A percentile compares a stretch with the other conserved stretches of the same genome.
phyloP scores from a whole-genome alignment of 2,113 vertebrate species.

The Pelmatolapia mariae region DNA sequence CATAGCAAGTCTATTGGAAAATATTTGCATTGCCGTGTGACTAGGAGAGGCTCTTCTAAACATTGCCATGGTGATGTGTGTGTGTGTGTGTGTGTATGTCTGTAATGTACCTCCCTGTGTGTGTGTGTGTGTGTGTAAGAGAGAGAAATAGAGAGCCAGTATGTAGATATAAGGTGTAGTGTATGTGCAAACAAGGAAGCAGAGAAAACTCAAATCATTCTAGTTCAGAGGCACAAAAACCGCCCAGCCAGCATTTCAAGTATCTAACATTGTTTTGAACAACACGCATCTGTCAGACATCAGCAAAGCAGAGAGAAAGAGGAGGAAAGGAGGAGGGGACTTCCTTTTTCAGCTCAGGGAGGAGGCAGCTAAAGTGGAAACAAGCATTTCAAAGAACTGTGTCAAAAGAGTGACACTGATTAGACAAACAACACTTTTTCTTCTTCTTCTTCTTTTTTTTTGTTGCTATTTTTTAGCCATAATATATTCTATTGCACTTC shows the following conservation, averaged over 20 bases:
- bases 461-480: neutral
- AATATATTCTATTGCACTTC: slow-evolving; percentile 36
- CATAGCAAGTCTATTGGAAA: slow-evolving; percentile 69
- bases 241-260: slow-evolving; percentile 65
- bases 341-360: slow-evolving; percentile 6
- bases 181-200: slow-evolving; percentile 62
- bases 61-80: slow-evolving; percentile 10
- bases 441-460: neutral
- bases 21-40: slow-evolving; percentile 70
- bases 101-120: neutral
- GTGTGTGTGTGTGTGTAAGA: slow-evolving; percentile 1
- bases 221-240: slow-evolving; percentile 61
- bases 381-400: slow-evolving; percentile 44
- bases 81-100: neutral
- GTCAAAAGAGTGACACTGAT: slow-evolving; percentile 36
- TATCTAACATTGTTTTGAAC: slow-evolving; percentile 62
- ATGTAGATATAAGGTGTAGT: slow-evolving; percentile 42
- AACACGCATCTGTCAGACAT: slow-evolving; percentile 56
- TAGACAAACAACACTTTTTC: slow-evolving; percentile 1
- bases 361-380: slow-evolving; percentile 46
- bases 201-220: slow-evolving; percentile 56
- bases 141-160: neutral
- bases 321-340: neutral
- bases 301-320: slow-evolving; percentile 52
- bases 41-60: slow-evolving; percentile 59